Percentiles rank a stretch among this genome's conserved stretches.
phyloP scores from a whole-genome alignment of 2,797 vertebrate genomes.

The Melopsittacus undulatus region DNA sequence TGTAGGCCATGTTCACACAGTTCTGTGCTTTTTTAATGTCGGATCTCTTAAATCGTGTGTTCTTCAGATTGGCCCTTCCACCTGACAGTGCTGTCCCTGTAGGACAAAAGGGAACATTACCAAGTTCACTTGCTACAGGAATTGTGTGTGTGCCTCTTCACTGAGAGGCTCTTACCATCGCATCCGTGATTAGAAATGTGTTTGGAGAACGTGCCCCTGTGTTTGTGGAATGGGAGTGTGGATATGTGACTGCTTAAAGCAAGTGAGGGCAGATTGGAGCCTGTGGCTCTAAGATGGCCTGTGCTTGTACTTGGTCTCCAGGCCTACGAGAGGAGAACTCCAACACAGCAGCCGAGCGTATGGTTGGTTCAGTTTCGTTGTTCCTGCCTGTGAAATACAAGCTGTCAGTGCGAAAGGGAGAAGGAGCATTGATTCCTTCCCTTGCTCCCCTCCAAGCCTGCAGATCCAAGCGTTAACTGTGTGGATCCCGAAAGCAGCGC shows the following conservation, averaged over 20 bases:
- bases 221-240: not conserved
- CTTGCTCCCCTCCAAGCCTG: slow-evolving; percentile 4
- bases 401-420: slow-evolving; percentile 72
- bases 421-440: slow-evolving; percentile 73
- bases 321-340: slow-evolving; percentile 45
- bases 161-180: not conserved
- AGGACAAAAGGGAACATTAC: not conserved
- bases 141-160: not conserved
- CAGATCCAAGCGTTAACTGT: slow-evolving; percentile 67
- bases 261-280: not conserved
- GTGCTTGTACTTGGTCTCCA: slow-evolving; percentile 23
- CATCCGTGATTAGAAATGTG: not conserved
- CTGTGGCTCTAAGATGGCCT: slow-evolving; percentile 43
- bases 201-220: not conserved
- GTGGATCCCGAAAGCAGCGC: slow-evolving; percentile 46
- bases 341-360: slow-evolving; percentile 38
- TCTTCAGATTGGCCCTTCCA: not conserved
- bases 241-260: not conserved
- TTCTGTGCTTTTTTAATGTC: not conserved
- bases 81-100: not conserved
- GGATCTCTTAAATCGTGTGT: not conserved
- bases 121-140: not conserved
- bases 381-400: slow-evolving; percentile 72
- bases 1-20: not conserved
- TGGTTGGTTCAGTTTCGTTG: slow-evolving; percentile 52